Percentiles rank a stretch among this genome's conserved stretches.
These are phyloP conservation scores for Nothocercus julius DNA, from an alignment of 2,113 vertebrate genomes.

Conservation along the genomic window DNA sequence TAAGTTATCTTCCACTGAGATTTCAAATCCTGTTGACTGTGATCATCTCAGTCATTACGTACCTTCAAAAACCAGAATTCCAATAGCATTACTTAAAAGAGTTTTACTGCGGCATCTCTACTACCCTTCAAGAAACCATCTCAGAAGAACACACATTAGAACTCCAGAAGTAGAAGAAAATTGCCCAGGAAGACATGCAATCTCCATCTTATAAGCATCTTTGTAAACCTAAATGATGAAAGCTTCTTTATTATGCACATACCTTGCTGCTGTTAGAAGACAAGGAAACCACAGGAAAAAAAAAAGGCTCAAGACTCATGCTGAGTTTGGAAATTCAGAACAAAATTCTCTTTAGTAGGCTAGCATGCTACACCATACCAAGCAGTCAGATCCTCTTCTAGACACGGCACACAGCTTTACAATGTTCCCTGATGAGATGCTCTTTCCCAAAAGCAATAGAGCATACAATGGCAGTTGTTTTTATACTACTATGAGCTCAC, in stretches of 20 bases:
- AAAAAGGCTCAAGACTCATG: neutral
- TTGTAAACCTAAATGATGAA: neutral
- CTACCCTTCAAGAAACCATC: neutral
- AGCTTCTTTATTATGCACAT: neutral
- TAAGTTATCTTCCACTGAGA: neutral
- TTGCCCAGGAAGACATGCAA: neutral
- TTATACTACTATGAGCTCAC: neutral
- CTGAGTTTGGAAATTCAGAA: neutral
- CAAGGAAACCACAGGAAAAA: neutral
- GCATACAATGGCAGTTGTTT: neutral
- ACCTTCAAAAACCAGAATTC: neutral
- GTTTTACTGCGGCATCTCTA: neutral
- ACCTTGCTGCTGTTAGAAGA: neutral
- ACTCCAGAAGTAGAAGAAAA: neutral
- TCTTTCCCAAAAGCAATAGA: neutral
- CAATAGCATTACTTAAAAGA: neutral
- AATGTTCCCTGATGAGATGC: neutral
- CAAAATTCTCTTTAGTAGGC: neutral
- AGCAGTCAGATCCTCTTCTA: neutral
- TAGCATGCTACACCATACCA: neutral
- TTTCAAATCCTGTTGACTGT: neutral
- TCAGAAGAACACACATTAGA: neutral
- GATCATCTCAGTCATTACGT: neutral
- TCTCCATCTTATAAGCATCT: neutral
- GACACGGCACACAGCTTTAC: neutral